phyloP scores from a whole-genome alignment of 2,113 vertebrate genomes.

The Peromyscus californicus region DNA sequence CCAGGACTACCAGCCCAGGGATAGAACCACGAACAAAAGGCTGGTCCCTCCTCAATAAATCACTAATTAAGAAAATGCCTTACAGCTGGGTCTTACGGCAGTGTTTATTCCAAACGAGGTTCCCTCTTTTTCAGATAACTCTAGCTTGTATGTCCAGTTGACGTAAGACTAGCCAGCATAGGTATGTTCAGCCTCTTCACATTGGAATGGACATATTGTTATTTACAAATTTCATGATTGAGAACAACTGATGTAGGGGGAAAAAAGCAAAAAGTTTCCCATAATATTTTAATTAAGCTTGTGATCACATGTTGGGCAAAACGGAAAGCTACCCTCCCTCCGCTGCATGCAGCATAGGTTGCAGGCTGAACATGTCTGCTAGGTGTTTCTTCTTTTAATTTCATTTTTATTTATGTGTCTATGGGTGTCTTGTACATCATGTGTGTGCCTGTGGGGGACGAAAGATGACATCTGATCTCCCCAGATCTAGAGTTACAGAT shows the following conservation, averaged over 20 bases:
- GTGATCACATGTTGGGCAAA: neutral
- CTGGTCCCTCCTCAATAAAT: neutral
- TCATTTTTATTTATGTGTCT: neutral
- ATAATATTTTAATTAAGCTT: neutral
- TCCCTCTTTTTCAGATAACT: neutral
- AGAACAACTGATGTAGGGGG: neutral
- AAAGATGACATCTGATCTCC: neutral
- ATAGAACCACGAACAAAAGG: neutral
- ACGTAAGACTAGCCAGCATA: neutral
- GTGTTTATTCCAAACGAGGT: neutral
- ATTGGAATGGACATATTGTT: neutral
- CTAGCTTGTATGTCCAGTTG: neutral
- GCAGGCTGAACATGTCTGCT: neutral
- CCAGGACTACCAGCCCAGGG: neutral
- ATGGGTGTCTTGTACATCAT: neutral
- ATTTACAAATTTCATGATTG: neutral
- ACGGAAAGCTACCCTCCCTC: too few species aligned
- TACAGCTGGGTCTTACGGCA: neutral
- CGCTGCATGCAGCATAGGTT: too few species aligned
- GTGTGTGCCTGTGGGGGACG: neutral
- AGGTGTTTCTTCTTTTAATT: neutral
- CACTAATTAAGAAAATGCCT: neutral
- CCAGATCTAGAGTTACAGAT: neutral
- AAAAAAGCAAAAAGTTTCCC: neutral
- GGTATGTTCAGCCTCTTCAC: neutral